Evolutionary conservation across 2,797 vertebrate species (phyloP), one percentile per base, ranked within the genome.

Genomic region (Cichlasoma orientale): DNA sequence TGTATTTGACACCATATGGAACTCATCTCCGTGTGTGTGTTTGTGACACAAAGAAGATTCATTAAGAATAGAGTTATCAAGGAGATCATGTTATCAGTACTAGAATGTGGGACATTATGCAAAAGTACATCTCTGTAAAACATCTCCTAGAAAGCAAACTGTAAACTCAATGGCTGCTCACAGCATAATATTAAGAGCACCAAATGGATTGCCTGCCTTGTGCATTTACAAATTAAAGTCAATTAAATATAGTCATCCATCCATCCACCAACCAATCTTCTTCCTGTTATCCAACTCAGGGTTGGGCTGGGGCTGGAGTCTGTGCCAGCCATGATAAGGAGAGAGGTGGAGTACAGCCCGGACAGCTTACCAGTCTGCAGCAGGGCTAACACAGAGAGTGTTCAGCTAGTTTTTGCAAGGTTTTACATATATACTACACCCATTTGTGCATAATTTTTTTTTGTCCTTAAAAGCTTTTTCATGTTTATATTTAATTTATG

Each of bases 1-100:
- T 74, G 71, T 29, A 74, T 61, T 41, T 33, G 18, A 54, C 54
- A 41, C 27, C 69, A 29, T 14, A 31, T 56, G 44, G 29, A 53
- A 75, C n/a, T 81, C 52, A 77, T 81, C 73, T 58, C 9, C 29
- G 13, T 11, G 11, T 70, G 61, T 27, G 21, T 79, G 72, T 44
- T 13, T 1, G 21, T 63, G 44, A 63, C 52, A 73, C 58, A 52
- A 50, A 55, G 61, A 52, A 19, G 53, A 76, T 47, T 56, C 53
- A 53, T 80, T 47, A 63, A 36, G 47, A 61, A 69, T 8, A 11
- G 47, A 29, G 23, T 66, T 50, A 19, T 68, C 41, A 55, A 12
- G 25, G 41, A 47, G 25, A 68, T 2, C 3, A 44, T 53, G 57
- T 21, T 12, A 58, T 84, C 66, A 23, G 76, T 47, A 36, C 71